These are phyloP conservation scores for Cydia strobilella DNA, from an alignment of 1,140 invertebrate species.

Conservation along the genomic window DNA sequence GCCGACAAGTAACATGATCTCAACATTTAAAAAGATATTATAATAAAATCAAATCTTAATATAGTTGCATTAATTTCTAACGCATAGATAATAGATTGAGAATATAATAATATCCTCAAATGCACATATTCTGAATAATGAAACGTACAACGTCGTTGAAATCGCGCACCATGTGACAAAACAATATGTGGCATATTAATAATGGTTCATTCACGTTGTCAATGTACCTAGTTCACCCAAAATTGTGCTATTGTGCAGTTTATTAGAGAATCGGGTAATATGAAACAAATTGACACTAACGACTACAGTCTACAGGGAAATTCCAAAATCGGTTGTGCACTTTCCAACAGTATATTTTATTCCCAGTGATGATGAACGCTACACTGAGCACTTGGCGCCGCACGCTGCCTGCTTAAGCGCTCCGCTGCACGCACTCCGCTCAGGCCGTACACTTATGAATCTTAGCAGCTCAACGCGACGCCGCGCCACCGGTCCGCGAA, in stretches of 20 bases:
- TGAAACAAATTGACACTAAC: background rate
- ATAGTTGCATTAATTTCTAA: background rate
- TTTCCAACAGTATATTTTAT: too few relatives aligned
- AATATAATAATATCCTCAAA: background rate
- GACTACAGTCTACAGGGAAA: too few relatives aligned
- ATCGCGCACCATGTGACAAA: background rate
- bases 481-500: background rate
- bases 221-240: background rate
- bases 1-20: too few relatives aligned
- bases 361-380: too few relatives aligned
- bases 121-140: background rate
- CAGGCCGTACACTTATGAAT: too few relatives aligned
- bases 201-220: background rate
- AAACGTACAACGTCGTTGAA: background rate
- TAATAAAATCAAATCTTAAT: too few relatives aligned
- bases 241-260: background rate
- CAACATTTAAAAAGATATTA: too few relatives aligned
- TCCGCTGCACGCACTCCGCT: too few relatives aligned
- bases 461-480: too few relatives aligned
- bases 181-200: background rate
- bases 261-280: background rate
- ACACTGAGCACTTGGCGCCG: too few relatives aligned
- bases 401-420: too few relatives aligned
- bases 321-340: too few relatives aligned
- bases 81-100: background rate